Evolutionary conservation across 2,797 vertebrate genomes (phyloP).

Genomic region (Lacerta viridis): DNA sequence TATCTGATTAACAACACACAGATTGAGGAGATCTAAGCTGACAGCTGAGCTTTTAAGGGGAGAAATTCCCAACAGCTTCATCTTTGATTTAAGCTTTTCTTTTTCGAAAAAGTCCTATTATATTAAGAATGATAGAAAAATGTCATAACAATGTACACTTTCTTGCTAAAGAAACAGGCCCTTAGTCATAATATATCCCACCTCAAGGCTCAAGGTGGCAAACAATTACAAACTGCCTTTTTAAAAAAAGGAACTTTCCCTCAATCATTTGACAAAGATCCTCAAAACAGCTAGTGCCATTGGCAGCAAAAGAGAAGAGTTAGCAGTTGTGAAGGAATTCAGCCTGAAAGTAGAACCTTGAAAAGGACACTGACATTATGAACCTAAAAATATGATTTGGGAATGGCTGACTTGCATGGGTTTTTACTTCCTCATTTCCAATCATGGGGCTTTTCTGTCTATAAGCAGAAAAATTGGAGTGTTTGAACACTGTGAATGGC

Average conservation of each 20-base stretch:
- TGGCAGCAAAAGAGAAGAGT: neutral
- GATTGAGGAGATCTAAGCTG: conserved; percentile 91
- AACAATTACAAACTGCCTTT: neutral
- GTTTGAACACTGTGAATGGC: too few relatives aligned
- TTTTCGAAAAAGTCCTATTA: conserved; percentile 85
- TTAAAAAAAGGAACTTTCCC: neutral
- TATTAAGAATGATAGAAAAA: neutral
- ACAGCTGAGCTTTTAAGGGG: conserved; percentile 72
- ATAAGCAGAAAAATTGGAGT: neutral
- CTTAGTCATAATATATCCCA: neutral
- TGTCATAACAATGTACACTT: neutral
- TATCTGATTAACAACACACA: conserved; percentile 94
- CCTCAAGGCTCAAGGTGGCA: neutral
- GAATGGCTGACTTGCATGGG: neutral
- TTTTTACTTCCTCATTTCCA: too few relatives aligned
- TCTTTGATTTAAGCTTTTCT: conserved; percentile 82
- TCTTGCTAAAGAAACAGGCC: neutral
- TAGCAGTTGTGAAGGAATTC: neutral
- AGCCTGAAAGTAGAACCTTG: neutral
- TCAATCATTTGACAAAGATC: neutral
- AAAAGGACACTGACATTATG: too few relatives aligned
- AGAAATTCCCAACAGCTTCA: conserved; percentile 72
- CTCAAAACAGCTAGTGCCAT: neutral
- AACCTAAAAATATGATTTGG: neutral
- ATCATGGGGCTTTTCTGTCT: too few relatives aligned